Conservation (phyloP, 2,113 vertebrate species). For the Apeltes quadracus region DNA sequence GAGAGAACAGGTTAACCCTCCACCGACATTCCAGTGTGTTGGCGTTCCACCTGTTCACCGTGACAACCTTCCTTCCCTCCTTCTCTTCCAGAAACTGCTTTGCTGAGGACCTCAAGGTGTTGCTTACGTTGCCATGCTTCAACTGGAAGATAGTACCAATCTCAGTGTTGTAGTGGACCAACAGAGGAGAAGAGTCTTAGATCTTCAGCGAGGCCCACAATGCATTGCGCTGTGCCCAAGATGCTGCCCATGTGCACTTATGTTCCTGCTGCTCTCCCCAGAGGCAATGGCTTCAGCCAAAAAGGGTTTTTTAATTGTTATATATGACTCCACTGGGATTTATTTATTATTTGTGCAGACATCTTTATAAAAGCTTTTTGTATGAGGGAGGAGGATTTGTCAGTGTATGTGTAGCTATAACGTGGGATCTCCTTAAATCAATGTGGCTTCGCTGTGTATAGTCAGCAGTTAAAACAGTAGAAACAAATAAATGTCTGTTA, state of each 20-base stretch:
- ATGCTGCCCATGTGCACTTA: neutral
- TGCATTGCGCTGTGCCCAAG: neutral
- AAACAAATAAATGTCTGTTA: neutral
- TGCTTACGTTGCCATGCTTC: conserved; percentile 10
- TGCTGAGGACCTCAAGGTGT: conserved; percentile 34
- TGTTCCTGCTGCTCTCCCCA: conserved; percentile 20
- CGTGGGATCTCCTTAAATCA: neutral
- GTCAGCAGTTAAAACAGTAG: neutral
- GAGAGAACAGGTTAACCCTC: conserved; percentile 71
- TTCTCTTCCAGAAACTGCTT: conserved; percentile 41
- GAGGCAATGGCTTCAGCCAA: conserved; percentile 11
- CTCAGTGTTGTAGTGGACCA: conserved; percentile 18
- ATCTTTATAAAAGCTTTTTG: neutral
- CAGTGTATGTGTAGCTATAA: neutral
- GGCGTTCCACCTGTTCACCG: neutral
- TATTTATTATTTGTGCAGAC: neutral
- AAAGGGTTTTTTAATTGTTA: neutral
- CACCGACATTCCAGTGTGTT: neutral
- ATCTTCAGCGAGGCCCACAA: neutral
- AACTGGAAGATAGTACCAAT: neutral
- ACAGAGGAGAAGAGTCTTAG: neutral
- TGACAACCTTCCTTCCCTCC: neutral
- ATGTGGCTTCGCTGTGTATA: neutral
- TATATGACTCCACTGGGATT: conserved; percentile 8
- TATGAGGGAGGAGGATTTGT: neutral